phyloP scores from a whole-genome alignment of 1,140 invertebrate genomes.

The Brachionus plicatilis region DNA sequence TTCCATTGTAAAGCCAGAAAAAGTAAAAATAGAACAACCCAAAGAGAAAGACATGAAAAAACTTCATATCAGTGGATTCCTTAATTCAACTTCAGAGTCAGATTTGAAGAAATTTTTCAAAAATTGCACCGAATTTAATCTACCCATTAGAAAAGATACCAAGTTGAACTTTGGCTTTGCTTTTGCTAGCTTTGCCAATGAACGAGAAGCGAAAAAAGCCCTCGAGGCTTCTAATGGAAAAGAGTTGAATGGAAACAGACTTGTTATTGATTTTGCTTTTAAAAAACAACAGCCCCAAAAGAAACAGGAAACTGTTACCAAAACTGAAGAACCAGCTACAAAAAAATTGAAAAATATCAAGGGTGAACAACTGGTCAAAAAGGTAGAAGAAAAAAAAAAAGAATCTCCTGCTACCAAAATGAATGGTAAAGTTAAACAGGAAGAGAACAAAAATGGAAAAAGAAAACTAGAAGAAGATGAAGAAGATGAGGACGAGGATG shows the following conservation, averaged over 20 bases:
- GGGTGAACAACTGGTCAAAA: constrained; percentile 9
- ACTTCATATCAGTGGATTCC: constrained; percentile 12
- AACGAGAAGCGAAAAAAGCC: constrained; percentile 20
- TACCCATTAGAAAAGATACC: constrained; percentile 18
- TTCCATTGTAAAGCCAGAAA: background rate
- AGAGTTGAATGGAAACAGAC: background rate
- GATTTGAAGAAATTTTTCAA: constrained; percentile 36
- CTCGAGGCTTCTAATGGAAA: background rate
- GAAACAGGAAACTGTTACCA: background rate
- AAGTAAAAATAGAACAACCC: background rate
- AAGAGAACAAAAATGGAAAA: constrained; percentile 4
- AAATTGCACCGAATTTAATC: background rate
- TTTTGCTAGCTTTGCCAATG: background rate
- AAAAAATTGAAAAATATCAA: constrained; percentile 18
- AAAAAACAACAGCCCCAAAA: background rate
- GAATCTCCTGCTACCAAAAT: background rate
- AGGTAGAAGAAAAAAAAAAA: constrained; percentile 18
- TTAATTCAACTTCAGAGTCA: background rate
- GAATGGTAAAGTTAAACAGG: background rate
- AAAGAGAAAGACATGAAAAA: constrained; percentile 22
- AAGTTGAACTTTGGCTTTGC: constrained; percentile 33
- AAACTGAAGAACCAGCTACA: background rate
- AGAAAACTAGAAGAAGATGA: constrained; percentile 40
- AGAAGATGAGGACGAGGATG: background rate
- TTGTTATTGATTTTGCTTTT: constrained; percentile 5